Base-by-base conservation (phyloP, 2,113 vertebrate genomes). In the Haemorhous mexicanus region DNA sequence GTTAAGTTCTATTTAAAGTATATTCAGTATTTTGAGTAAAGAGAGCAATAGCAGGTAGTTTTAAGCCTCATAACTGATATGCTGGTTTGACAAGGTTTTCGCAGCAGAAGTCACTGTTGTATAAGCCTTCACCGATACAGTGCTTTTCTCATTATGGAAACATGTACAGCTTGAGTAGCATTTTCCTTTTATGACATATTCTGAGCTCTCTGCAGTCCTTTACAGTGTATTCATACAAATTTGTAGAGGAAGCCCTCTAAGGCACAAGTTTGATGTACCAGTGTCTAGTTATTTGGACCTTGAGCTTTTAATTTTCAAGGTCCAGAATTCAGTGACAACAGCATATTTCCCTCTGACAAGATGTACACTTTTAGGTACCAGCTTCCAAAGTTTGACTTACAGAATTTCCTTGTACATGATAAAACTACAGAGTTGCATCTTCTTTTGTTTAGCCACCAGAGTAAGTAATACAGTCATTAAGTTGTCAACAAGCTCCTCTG, bases 91-190 rank as follows among this genome's bases (percentile, higher is more conserved):
- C 79, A 64, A 46, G 56, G n/a, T 61, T 86, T 94, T 84, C 69
- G 84, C 83, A 75, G 86, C 84, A 92, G 83, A 87, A 95, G 94
- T 93, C 95, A 90, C 93, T 96, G 76, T 93, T 94, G 89, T n/a
- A n/a, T 61, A 84, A 92, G 72, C 35, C 35, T 80, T 93, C 64
- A 49, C 27, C 16, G 55, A 67, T 27, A 15, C 2, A 58, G 3
- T 1, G 1, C 56, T 53, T 67, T 66, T 86, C 88, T 95, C n/a
- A 1, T 69, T 55, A 47, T 32, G 63, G 64, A 77, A 94, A 81
- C 39, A 3, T 2, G 20, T 52, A 35, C 75, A 63, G n/a, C 55
- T 50, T 47, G 43, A 55, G 32, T 37, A 37, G 52, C 30, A 4
- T 80, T 89, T 92, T 76, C 64, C 67, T 85, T 93, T 94, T 77